These are phyloP conservation scores for Macroramphosus scolopax DNA, from an alignment of 2,797 vertebrate genomes.

Conservation along the genomic window DNA sequence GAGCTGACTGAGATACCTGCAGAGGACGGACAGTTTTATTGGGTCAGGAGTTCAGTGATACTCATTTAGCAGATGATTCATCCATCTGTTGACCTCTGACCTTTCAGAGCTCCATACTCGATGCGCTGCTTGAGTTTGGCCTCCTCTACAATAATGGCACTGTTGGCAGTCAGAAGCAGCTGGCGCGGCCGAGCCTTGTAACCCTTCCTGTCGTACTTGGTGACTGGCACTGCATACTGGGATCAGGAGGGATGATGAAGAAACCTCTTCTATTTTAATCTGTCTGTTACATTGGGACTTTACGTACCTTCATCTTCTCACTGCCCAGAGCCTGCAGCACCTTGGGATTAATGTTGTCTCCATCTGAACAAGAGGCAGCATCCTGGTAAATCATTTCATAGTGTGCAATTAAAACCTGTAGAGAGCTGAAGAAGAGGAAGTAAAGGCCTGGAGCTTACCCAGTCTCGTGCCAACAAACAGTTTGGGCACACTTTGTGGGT, in stretches of 20 bases:
- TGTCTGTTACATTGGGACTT: too few relatives aligned
- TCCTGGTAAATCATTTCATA: neutral
- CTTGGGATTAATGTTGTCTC: constrained; percentile 94
- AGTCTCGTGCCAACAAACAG: constrained; percentile 93
- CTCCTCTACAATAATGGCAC: constrained; percentile 85
- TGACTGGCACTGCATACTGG: constrained; percentile 91
- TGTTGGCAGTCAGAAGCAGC: constrained; percentile 85
- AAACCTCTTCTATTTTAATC: neutral
- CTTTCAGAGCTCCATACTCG: constrained; percentile 85
- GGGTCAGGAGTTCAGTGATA: too few relatives aligned
- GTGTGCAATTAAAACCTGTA: too few relatives aligned
- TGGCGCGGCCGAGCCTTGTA: constrained; percentile 90
- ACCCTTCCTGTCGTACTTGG: constrained; percentile 92
- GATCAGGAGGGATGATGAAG: neutral
- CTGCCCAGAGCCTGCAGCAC: constrained; percentile 88
- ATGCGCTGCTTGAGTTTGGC: constrained; percentile 93
- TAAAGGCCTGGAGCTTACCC: constrained; percentile 73
- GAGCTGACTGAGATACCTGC: constrained; percentile 94
- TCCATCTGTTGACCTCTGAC: too few relatives aligned
- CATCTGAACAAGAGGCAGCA: constrained; percentile 48
- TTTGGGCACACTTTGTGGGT: constrained; percentile 90
- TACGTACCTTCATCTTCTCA: constrained; percentile 91
- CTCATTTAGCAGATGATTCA: too few relatives aligned
- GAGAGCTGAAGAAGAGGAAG: too few relatives aligned
- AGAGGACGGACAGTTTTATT: too few relatives aligned